Percentiles rank a stretch among this genome's conserved stretches.
Conservation (phyloP, 1,140 invertebrate species). For the Drosophila hydei region DNA sequence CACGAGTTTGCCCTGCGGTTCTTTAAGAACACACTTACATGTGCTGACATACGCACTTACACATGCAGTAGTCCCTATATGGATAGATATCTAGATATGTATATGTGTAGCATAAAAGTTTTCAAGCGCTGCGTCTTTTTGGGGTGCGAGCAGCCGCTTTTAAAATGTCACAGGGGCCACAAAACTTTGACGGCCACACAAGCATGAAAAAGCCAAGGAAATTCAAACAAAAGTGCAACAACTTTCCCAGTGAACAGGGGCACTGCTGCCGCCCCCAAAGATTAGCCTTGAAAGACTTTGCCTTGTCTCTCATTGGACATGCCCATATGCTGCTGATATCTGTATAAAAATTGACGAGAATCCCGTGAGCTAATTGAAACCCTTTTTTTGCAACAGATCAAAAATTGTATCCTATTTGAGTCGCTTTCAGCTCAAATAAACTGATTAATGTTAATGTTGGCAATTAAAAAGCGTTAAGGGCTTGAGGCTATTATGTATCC, state of each 20-base stretch:
- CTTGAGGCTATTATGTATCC: not conserved
- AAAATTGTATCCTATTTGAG: not conserved
- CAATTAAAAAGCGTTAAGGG: slow-evolving; percentile 34
- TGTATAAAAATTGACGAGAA: not conserved
- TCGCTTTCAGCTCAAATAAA: slow-evolving; percentile 21
- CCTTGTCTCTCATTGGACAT: slow-evolving; percentile 40
- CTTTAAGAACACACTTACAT: slow-evolving; percentile 58
- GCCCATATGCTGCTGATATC: slow-evolving; percentile 30
- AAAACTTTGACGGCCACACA: slow-evolving; percentile 61
- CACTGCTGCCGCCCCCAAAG: slow-evolving; percentile 23
- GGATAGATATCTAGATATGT: slow-evolving; percentile 41
- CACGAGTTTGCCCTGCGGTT: slow-evolving; percentile 55
- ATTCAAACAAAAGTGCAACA: slow-evolving; percentile 77
- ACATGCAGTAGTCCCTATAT: slow-evolving; percentile 7
- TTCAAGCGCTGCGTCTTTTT: slow-evolving; percentile 49
- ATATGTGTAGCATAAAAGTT: slow-evolving; percentile 57
- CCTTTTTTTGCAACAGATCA: not conserved
- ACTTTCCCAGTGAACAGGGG: slow-evolving; percentile 51
- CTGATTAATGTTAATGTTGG: slow-evolving; percentile 37
- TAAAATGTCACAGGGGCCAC: slow-evolving; percentile 65
- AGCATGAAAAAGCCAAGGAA: slow-evolving; percentile 71
- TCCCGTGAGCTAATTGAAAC: not conserved
- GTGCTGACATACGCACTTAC: slow-evolving; percentile 38
- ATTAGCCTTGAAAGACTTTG: slow-evolving; percentile 25
- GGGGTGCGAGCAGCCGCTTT: slow-evolving; percentile 25